Evolutionary conservation across 2,797 vertebrate species (phyloP), one percentile per base, ranked within the genome.

Genomic region (Gallinago solitaria): DNA sequence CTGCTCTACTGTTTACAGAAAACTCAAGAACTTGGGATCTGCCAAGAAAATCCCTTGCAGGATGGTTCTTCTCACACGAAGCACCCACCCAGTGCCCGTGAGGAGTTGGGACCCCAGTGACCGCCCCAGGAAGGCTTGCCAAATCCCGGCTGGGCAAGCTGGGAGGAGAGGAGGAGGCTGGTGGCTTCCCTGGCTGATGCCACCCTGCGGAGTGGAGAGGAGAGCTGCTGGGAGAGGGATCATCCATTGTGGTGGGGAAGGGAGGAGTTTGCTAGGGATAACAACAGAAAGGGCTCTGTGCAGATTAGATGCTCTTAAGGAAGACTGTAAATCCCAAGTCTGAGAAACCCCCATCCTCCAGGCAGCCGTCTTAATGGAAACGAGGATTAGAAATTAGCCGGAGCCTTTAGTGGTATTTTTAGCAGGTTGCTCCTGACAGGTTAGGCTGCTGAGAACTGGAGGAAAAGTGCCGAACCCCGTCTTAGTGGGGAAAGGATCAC

Each of bases 381-480:
- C 1, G 17, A 91, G 97, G 97, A 98, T 98, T 97, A 98, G 95
- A 98, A 98, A 97, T 97, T 96, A 98, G 97, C 93, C 11, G 76
- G 96, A 77, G 96, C 97, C 93, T 98, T 98, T 97, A 95, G 92
- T 45, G 95, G n/a, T 98, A 98, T 98, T 98, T 98, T 98, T 98
- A 98, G 97, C 97, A 93, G 74, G 95, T 95, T 92, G 85, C 91
- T 97, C 56, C 96, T 96, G 97, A 97, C 97, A 97, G 96, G 97
- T 95, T 91, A 97, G 95, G 95, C 89, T 93, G 95, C 95, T 93
- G 96, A 97, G 96, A 96, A 88, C 92, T 9, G 7, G 85, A 93
- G 93, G 87, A 77, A 77, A 96, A 91, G 90, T 78, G 85, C 89
- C 64, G 7, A 94, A 91, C 79, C 75, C 79, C 6, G 47, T 74